Conservation (phyloP, 2,797 vertebrate species). For the Denticeps clupeoides region DNA sequence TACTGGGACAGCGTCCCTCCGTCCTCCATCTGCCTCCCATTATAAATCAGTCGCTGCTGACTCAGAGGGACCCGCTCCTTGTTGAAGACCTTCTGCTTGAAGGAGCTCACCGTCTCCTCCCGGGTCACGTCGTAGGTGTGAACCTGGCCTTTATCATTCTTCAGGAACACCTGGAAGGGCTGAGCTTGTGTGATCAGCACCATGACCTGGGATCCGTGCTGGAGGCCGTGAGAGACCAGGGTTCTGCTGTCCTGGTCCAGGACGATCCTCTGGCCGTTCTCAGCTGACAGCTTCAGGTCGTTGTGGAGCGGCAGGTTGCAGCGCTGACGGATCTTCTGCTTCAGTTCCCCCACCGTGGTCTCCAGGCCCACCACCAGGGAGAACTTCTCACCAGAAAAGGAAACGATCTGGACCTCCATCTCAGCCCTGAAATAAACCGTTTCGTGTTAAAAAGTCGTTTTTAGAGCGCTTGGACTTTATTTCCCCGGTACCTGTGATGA, state of each 20-base stretch:
- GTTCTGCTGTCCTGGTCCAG: slow-evolving; percentile 28
- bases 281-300: slow-evolving; percentile 33
- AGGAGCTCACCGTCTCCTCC: slow-evolving; percentile 31
- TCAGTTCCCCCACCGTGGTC: slow-evolving; percentile 40
- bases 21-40: slow-evolving; percentile 26
- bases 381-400: too few species aligned
- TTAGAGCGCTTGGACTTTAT: too few species aligned
- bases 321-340: slow-evolving; percentile 3
- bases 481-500: too few species aligned
- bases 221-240: slow-evolving; percentile 33
- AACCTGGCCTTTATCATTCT: slow-evolving; percentile 24
- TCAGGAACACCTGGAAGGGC: slow-evolving; percentile 46
- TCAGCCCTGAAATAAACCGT: too few species aligned
- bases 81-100: slow-evolving; percentile 33
- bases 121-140: slow-evolving; percentile 37
- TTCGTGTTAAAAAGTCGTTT: too few species aligned
- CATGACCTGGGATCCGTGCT: slow-evolving; percentile 25
- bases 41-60: slow-evolving; percentile 50
- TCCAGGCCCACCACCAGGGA: not conserved
- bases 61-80: slow-evolving; percentile 28
- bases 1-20: slow-evolving; percentile 38
- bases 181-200: slow-evolving; percentile 37
- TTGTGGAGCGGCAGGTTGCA: accelerated
- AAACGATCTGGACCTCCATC: too few species aligned
- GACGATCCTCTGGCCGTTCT: slow-evolving; percentile 22